Base-by-base conservation (phyloP, 1,140 invertebrate genomes). In the Drosophila murphyi region DNA sequence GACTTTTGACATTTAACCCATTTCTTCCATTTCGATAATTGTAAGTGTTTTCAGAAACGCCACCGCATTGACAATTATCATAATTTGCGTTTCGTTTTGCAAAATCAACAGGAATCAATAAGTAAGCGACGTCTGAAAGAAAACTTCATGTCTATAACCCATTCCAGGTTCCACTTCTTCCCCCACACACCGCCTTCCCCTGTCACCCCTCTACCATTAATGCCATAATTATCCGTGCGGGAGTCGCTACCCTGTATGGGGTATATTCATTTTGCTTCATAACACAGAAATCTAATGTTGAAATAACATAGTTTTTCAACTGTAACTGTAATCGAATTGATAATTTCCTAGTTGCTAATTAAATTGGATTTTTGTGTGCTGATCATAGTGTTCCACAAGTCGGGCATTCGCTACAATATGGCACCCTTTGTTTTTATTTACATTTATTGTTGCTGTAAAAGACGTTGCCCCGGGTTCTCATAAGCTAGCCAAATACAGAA, bases 221-320 rank as follows among this genome's bases (percentile, higher is more conserved):
- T 65, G 70, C 74, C 83, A 89, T 88, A 88, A 88, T 88, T 89
- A 83, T 83, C 67, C 63, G 61, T 75, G 63, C 63, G 51, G 59
- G 34, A 62, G 54, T 56, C 41, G 69, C 51, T 41, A 20, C 3
- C 1, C 5, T 4, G 7, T 5, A 39, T 4, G n/a, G 54, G 31
- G 51, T 43, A 74, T 70, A 41, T 29, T 62, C 3, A 68, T 6
- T 69, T 55, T 47, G 4, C 39, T 51, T 3, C 41, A 2, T 47
- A 39, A 69, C 37, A 51, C 20, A 20, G 20, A 20, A 20, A 20
- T 20, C 20, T 20, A 20, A 20, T 20, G 20, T 20, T 20, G 20
- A 20, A 20, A 20, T 1, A 20, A 20, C 1, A 20, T 20, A 20
- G 20, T 20, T 20, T 20, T 20, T 20, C 20, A 20, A 20, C 0